Percentiles rank a stretch among this genome's conserved stretches.
phyloP scores from a whole-genome alignment of 2,888 invertebrate species.

The Fragum fragum region DNA sequence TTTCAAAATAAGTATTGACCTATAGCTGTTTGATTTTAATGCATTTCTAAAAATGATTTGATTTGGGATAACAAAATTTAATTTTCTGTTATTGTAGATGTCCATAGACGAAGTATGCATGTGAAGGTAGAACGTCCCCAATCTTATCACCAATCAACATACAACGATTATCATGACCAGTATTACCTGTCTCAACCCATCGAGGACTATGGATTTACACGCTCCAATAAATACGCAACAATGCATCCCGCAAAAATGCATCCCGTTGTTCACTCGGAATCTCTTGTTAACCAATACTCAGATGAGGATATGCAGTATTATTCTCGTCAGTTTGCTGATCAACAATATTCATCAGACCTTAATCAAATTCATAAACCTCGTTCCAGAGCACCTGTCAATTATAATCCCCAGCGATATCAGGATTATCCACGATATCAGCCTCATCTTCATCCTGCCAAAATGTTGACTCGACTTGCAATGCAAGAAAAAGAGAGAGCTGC shows the following conservation, averaged over 20 bases:
- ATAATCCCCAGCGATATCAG: conserved; percentile 58
- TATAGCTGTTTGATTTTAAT: no score
- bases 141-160: conserved; percentile 55
- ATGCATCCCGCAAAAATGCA: conserved; percentile 33
- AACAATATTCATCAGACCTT: conserved; percentile 16
- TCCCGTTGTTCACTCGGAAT: conserved; percentile 23
- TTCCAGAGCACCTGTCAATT: conserved; percentile 56
- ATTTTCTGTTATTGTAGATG: conserved; percentile 36
- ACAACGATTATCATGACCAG: conserved; percentile 47
- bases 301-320: conserved; percentile 34
- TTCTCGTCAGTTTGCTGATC: conserved; percentile 32
- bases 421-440: conserved; percentile 57
- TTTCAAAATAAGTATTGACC: no score
- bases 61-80: neutral
- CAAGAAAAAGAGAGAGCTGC: conserved; percentile 38
- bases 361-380: conserved; percentile 42
- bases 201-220: conserved; percentile 42
- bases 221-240: conserved; percentile 52
- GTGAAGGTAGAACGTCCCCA: conserved; percentile 44
- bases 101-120: conserved; percentile 49
- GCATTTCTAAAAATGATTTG: neutral
- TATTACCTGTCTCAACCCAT: conserved; percentile 60
- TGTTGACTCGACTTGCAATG: conserved; percentile 49
- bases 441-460: conserved; percentile 57
- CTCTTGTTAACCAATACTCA: conserved; percentile 17